These are phyloP conservation scores for Cetonia aurata DNA, from an alignment of 2,888 invertebrate genomes.

Conservation along the genomic window DNA sequence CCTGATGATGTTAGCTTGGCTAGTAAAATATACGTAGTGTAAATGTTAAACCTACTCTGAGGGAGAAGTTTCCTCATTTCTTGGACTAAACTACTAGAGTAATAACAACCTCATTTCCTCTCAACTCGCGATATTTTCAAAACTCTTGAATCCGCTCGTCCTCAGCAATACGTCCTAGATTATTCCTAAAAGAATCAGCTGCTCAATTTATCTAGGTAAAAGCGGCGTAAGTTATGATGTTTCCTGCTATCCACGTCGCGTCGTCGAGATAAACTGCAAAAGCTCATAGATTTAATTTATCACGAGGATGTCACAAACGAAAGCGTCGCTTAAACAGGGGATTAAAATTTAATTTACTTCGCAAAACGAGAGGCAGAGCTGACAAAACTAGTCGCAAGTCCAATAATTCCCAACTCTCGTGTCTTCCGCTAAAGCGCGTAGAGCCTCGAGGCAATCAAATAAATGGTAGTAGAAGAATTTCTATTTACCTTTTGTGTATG, in stretches of 20 bases:
- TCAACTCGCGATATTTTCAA: too few species aligned
- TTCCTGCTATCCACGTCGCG: neutral
- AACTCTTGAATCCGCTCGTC: too few species aligned
- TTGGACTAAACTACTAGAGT: too few species aligned
- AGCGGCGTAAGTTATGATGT: constrained; percentile 4
- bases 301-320: constrained; percentile 20
- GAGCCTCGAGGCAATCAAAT: too few species aligned
- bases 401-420: neutral
- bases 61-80: too few species aligned
- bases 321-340: constrained; percentile 9
- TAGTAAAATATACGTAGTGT: too few species aligned
- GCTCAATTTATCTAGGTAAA: constrained; percentile 19
- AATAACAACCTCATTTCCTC: too few species aligned
- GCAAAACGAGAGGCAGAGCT: neutral
- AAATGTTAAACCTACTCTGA: too few species aligned
- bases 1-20: too few species aligned
- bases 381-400: constrained; percentile 6
- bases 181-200: constrained; percentile 5
- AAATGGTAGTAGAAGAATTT: neutral
- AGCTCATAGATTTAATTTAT: constrained; percentile 26
- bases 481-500: constrained; percentile 10
- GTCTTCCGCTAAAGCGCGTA: neutral
- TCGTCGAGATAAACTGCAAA: constrained; percentile 3
- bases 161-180: neutral
- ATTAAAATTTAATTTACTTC: constrained; percentile 29